Percentiles rank a stretch among this genome's conserved stretches.
These are phyloP conservation scores for Heliconius melpomene DNA, from an alignment of 1,140 invertebrate genomes.

Conservation along the genomic window DNA sequence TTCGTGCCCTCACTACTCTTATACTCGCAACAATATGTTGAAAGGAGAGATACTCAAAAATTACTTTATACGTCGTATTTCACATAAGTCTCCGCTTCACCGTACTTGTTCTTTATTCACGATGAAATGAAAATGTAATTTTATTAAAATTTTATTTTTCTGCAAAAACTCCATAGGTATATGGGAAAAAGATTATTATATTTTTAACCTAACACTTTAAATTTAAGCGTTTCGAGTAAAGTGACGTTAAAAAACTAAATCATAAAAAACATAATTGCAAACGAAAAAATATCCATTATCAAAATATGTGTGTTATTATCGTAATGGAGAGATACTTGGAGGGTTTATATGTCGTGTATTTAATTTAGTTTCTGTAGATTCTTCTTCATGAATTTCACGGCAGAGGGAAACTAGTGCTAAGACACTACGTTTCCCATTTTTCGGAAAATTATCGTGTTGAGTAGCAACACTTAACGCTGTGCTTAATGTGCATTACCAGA, in stretches of 20 bases:
- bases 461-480: too few species aligned
- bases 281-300: constrained; percentile 5
- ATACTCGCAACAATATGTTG: constrained; percentile 1
- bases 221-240: background rate
- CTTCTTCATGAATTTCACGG: too few species aligned
- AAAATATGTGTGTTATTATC: constrained; percentile 5
- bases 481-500: too few species aligned
- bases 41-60: constrained; percentile 6
- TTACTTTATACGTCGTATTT: background rate
- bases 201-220: constrained; percentile 13
- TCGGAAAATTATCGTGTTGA: too few species aligned
- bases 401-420: too few species aligned
- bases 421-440: too few species aligned
- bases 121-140: constrained; percentile 9
- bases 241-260: constrained; percentile 5
- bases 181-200: background rate
- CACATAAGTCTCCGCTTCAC: background rate
- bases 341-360: background rate
- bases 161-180: background rate
- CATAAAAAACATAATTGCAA: background rate
- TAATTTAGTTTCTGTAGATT: too few species aligned
- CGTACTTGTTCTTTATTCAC: constrained; percentile 5
- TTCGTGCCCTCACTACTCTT: background rate
- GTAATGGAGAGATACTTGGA: background rate
- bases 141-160: constrained; percentile 1